phyloP scores from a whole-genome alignment of 2,797 vertebrate species.

The Clarias fuscus region DNA sequence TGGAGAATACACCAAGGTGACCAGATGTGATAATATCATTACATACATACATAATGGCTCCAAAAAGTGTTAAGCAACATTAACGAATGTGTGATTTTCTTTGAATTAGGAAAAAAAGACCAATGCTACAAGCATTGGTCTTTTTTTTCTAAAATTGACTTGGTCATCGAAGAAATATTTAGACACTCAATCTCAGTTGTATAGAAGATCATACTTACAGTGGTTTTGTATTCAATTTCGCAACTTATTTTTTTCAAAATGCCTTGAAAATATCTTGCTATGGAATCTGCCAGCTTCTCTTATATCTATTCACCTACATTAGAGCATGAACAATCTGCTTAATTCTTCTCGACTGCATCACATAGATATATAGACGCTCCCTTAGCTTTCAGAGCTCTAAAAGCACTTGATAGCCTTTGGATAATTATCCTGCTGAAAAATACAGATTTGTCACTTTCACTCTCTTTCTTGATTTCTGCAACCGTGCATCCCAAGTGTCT shows the following conservation, averaged over 20 bases:
- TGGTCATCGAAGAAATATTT: not conserved
- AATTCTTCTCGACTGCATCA: no score
- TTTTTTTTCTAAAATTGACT: no score
- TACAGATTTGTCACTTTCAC: no score
- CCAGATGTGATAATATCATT: not conserved
- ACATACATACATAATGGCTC: not conserved
- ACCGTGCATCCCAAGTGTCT: no score
- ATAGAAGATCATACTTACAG: not conserved
- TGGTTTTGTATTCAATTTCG: not conserved
- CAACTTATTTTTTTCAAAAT: not conserved
- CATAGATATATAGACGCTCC: no score
- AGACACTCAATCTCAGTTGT: not conserved
- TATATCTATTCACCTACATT: not conserved
- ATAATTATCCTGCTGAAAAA: no score
- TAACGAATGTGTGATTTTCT: not conserved
- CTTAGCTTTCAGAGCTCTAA: no score
- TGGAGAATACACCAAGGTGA: slow-evolving; percentile 93
- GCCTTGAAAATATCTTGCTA: not conserved
- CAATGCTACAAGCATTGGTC: no score
- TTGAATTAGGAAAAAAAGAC: not conserved
- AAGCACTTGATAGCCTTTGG: no score
- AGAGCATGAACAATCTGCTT: no score
- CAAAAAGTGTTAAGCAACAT: not conserved
- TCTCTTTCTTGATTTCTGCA: no score
- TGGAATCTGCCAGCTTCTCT: not conserved